Percentiles rank a stretch among this genome's conserved stretches.
Evolutionary conservation across 1,140 invertebrate species (phyloP).

Genomic region (Drepana arcuata): DNA sequence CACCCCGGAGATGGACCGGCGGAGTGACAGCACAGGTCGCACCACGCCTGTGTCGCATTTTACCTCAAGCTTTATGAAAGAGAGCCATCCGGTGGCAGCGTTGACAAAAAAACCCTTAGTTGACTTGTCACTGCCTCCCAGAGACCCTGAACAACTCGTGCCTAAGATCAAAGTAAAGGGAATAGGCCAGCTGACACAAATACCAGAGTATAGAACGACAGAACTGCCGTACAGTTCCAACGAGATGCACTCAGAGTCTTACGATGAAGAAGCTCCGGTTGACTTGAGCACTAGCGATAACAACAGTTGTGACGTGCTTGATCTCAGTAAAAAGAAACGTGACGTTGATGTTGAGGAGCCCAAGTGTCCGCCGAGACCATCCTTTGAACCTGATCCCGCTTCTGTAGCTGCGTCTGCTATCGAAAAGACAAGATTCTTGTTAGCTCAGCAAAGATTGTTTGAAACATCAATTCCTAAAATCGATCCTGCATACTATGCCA

Average conservation of each 20-base stretch:
- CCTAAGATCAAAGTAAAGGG: slow-evolving; percentile 77
- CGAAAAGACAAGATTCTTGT: slow-evolving; percentile 70
- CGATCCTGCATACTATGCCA: slow-evolving; percentile 73
- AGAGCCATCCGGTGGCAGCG: slow-evolving; percentile 48
- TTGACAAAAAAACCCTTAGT: slow-evolving; percentile 33
- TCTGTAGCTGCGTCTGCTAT: slow-evolving; percentile 37
- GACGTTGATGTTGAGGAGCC: slow-evolving; percentile 61
- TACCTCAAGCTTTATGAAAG: slow-evolving; percentile 46
- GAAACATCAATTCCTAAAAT: slow-evolving; percentile 70
- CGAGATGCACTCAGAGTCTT: slow-evolving; percentile 40
- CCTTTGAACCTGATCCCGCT: slow-evolving; percentile 51
- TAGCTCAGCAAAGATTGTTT: slow-evolving; percentile 75
- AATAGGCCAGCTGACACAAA: slow-evolving; percentile 74
- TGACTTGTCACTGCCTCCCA: slow-evolving; percentile 37
- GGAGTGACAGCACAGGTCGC: slow-evolving; percentile 45
- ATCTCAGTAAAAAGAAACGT: slow-evolving; percentile 87
- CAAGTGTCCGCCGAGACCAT: slow-evolving; percentile 32
- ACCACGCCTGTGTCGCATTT: slow-evolving; percentile 63
- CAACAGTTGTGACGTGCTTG: slow-evolving; percentile 80
- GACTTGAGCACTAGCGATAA: slow-evolving; percentile 79
- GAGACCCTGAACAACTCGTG: slow-evolving; percentile 41
- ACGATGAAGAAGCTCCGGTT: slow-evolving; percentile 76
- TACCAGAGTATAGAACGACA: slow-evolving; percentile 52
- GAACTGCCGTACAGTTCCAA: slow-evolving; percentile 53
- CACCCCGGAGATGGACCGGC: slow-evolving; percentile 52